A percentile compares a stretch with the other conserved stretches of the same genome.
Conservation (phyloP, 2,113 vertebrate genomes). For the Zeus faber region DNA sequence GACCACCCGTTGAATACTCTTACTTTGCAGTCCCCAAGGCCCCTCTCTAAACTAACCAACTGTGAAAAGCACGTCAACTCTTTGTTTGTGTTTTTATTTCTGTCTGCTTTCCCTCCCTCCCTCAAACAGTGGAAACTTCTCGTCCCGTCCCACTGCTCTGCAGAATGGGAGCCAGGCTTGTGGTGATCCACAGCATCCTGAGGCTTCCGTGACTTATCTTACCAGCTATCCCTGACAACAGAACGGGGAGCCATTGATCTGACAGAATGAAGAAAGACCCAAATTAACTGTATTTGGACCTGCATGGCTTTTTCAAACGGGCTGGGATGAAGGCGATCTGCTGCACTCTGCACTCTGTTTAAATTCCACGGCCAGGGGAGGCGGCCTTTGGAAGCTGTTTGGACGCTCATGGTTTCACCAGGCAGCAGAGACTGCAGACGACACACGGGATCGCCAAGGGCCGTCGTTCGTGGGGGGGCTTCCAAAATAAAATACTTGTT, state of each 20-base stretch:
- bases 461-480: not conserved
- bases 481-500: not conserved
- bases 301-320: slow-evolving; percentile 30
- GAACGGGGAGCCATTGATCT: slow-evolving; percentile 43
- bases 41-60: slow-evolving; percentile 43
- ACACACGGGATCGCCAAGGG: not conserved
- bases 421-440: not conserved
- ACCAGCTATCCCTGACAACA: slow-evolving; percentile 41
- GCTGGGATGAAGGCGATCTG: slow-evolving; percentile 20
- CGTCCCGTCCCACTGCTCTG: not conserved
- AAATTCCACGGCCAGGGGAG: slow-evolving; percentile 21
- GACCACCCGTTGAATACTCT: no score
- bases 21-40: slow-evolving; percentile 36
- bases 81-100: slow-evolving; percentile 57
- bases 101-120: slow-evolving; percentile 33
- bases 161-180: slow-evolving; percentile 57
- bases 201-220: slow-evolving; percentile 55
- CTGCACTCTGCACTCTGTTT: slow-evolving; percentile 24
- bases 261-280: slow-evolving; percentile 51
- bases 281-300: slow-evolving; percentile 47
- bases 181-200: slow-evolving; percentile 64
- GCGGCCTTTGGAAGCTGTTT: slow-evolving; percentile 10
- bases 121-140: not conserved
- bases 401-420: slow-evolving; percentile 14
- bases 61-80: slow-evolving; percentile 40